phyloP scores from a whole-genome alignment of 1,140 invertebrate species.

The Drosophila kohkoa region DNA sequence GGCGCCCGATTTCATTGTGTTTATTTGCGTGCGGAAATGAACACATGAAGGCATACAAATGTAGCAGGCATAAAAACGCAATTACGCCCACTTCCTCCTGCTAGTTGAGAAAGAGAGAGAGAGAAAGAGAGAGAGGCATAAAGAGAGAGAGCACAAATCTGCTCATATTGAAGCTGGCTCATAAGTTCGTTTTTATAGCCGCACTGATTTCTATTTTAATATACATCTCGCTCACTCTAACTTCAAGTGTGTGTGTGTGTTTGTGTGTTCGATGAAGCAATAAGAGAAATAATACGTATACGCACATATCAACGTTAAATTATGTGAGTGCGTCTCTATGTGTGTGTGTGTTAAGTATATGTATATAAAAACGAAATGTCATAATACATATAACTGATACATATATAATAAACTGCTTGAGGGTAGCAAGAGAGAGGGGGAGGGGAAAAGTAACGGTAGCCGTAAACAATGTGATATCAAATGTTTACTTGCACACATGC shows the following conservation, averaged over 20 bases:
- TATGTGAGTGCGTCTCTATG: conserved; percentile 11
- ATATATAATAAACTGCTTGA: conserved; percentile 79
- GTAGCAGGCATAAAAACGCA: conserved; percentile 72
- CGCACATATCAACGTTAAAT: conserved; percentile 26
- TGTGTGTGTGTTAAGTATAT: conserved; percentile 16
- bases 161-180: conserved; percentile 37
- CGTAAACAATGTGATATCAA: conserved; percentile 69
- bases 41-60: conserved; percentile 76
- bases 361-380: conserved; percentile 67
- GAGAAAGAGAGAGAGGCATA: background rate
- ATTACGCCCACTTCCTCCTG: conserved; percentile 72
- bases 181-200: conserved; percentile 50
- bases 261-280: conserved; percentile 63
- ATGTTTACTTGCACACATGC: conserved; percentile 66
- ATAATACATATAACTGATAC: conserved; percentile 68
- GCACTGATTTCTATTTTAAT: conserved; percentile 47
- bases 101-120: background rate
- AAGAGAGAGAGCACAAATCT: conserved; percentile 25
- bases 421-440: conserved; percentile 14
- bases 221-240: background rate
- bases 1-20: conserved; percentile 50
- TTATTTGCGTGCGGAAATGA: conserved; percentile 81
- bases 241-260: background rate
- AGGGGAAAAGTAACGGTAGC: conserved; percentile 18
- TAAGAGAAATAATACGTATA: conserved; percentile 23